Conservation (phyloP, 2,113 vertebrate species). For the Sapayoa aenigma region DNA sequence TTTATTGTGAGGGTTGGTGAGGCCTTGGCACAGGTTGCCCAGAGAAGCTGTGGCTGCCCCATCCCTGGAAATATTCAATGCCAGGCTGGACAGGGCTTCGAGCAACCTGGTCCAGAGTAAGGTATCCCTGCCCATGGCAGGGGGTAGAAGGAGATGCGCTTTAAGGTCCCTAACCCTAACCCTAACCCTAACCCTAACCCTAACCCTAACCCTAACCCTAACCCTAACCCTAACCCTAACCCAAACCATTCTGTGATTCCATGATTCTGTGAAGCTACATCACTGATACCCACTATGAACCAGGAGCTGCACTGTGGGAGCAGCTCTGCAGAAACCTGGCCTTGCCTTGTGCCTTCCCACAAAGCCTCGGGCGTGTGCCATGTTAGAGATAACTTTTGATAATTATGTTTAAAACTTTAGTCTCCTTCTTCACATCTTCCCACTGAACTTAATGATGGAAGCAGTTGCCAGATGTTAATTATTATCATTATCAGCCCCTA, state of each 20-base stretch:
- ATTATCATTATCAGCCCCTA: slow-evolving; percentile 57
- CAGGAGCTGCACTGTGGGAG: background rate
- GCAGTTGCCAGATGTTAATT: slow-evolving; percentile 60
- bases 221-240: no score
- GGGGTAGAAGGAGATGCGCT: background rate
- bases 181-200: no score
- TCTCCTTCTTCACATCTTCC: slow-evolving; percentile 46
- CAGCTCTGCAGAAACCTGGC: background rate
- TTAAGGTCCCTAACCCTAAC: background rate
- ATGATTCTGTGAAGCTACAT: background rate
- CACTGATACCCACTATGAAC: fast-evolving
- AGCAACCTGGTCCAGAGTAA: background rate
- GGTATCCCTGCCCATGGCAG: background rate
- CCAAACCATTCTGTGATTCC: background rate
- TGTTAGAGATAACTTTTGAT: slow-evolving; percentile 29
- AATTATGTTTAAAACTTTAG: slow-evolving; percentile 43
- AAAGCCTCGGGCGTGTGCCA: background rate
- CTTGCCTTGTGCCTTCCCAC: background rate
- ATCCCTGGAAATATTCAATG: background rate
- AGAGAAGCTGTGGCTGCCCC: background rate
- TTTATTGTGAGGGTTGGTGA: background rate
- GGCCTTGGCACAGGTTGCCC: background rate
- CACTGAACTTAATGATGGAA: slow-evolving; percentile 31
- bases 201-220: no score
- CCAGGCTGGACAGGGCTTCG: fast-evolving